These are phyloP conservation scores for Horisme vitalbata DNA, from an alignment of 2,888 invertebrate genomes.

Conservation along the genomic window DNA sequence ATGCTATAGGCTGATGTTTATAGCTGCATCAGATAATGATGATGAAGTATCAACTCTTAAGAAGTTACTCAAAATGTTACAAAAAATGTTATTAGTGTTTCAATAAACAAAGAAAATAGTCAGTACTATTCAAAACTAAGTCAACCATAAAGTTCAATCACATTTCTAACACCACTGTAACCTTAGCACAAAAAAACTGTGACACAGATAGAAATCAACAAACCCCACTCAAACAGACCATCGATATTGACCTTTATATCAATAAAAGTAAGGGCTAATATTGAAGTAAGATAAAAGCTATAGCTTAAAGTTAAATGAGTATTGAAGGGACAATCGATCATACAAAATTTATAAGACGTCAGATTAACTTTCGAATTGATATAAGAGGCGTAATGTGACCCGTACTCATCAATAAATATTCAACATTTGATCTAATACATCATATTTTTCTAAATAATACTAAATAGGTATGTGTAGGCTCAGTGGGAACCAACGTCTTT, in stretches of 20 bases:
- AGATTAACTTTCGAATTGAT: conserved; percentile 66
- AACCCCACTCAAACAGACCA: conserved; percentile 30
- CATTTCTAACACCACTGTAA: conserved; percentile 51
- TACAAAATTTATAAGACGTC: conserved; percentile 62
- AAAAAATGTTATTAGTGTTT: no score
- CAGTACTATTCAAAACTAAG: conserved; percentile 46
- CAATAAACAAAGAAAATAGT: no score
- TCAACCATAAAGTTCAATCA: conserved; percentile 68
- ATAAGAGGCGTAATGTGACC: conserved; percentile 60
- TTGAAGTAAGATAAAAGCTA: background rate
- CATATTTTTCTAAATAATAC: background rate
- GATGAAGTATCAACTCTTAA: no score
- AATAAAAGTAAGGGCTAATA: conserved; percentile 12
- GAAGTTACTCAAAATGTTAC: background rate
- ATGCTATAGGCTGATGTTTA: no score
- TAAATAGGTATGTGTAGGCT: background rate
- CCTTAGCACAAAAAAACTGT: conserved; percentile 56
- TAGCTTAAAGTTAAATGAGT: conserved; percentile 32
- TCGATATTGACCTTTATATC: conserved; percentile 34
- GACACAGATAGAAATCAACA: conserved; percentile 43
- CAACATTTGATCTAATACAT: background rate
- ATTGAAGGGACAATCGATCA: conserved; percentile 60
- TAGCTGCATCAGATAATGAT: no score
- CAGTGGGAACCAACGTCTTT: conserved; percentile 11
- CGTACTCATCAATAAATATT: conserved; percentile 37